Percentiles rank a stretch among this genome's conserved stretches.
Evolutionary conservation across 2,113 vertebrate genomes (phyloP).

Genomic region (Acanthochromis polyacanthus): DNA sequence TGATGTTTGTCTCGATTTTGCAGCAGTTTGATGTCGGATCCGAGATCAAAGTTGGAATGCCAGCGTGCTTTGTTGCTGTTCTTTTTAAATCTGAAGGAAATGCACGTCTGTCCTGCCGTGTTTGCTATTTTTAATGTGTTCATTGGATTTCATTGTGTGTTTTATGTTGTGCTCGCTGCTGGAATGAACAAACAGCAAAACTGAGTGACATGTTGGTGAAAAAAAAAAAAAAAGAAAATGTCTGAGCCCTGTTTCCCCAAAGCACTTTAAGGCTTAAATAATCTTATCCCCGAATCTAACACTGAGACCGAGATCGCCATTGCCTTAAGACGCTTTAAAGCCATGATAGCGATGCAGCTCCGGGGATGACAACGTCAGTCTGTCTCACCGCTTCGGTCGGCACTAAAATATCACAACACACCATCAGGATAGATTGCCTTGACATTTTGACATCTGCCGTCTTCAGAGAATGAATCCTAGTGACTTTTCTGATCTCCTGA

Average conservation of each 20-base stretch:
- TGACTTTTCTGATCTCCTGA: too few species aligned
- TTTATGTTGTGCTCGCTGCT: background rate
- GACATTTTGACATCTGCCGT: too few species aligned
- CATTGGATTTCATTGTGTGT: background rate
- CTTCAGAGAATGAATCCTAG: too few species aligned
- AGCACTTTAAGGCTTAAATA: slow-evolving; percentile 18
- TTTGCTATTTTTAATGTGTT: slow-evolving; percentile 2
- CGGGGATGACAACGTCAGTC: background rate
- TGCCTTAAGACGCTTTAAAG: slow-evolving; percentile 15
- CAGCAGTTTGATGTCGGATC: background rate
- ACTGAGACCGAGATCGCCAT: slow-evolving; percentile 4
- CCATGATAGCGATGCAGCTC: too few species aligned
- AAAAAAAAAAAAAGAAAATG: background rate
- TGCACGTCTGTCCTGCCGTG: background rate
- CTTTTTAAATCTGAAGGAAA: background rate
- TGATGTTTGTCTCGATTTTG: background rate
- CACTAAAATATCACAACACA: too few species aligned
- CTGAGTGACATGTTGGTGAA: background rate
- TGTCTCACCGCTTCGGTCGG: background rate
- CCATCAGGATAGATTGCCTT: too few species aligned
- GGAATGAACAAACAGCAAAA: slow-evolving; percentile 5
- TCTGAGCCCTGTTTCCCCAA: background rate
- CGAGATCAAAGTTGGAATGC: slow-evolving; percentile 13
- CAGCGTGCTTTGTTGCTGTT: background rate
- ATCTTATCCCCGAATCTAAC: background rate